These are phyloP conservation scores for Troglohyphantes excavatus DNA, from an alignment of 2,888 invertebrate species.

Conservation along the genomic window DNA sequence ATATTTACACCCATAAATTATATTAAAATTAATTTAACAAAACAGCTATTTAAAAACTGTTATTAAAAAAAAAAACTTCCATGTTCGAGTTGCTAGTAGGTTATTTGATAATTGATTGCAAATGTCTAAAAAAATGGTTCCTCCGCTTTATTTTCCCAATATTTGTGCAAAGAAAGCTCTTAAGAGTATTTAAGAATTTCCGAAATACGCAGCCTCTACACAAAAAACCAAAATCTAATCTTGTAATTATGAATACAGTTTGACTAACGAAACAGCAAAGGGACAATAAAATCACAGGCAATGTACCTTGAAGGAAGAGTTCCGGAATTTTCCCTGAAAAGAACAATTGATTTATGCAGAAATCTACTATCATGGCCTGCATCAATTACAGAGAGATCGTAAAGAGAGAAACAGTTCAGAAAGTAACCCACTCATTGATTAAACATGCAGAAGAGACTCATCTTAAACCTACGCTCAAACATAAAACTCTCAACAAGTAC, in stretches of 20 bases:
- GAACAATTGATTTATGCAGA: slow-evolving; percentile 78
- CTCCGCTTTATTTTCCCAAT: no score
- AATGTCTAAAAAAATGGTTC: no score
- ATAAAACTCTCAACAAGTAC: not conserved
- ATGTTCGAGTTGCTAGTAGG: no score
- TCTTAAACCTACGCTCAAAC: slow-evolving; percentile 30
- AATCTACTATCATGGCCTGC: slow-evolving; percentile 75
- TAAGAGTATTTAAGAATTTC: slow-evolving; percentile 31
- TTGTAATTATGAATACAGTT: slow-evolving; percentile 78
- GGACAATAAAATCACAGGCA: slow-evolving; percentile 77
- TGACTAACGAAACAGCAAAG: slow-evolving; percentile 76
- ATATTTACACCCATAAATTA: no score
- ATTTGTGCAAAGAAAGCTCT: slow-evolving; percentile 74
- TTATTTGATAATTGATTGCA: no score
- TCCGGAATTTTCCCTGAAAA: slow-evolving; percentile 79
- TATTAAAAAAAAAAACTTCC: no score
- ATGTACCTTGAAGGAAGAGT: slow-evolving; percentile 78
- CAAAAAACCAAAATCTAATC: slow-evolving; percentile 22
- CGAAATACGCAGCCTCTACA: not conserved
- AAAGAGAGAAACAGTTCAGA: slow-evolving; percentile 66
- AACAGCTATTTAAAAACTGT: no score
- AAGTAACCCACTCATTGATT: slow-evolving; percentile 78
- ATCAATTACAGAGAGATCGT: slow-evolving; percentile 73
- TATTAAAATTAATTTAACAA: no score
- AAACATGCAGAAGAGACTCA: slow-evolving; percentile 75